Evolutionary conservation across 1,140 invertebrate species (phyloP), one percentile per base, ranked within the genome.

Genomic region (Heliconius eleuchia): DNA sequence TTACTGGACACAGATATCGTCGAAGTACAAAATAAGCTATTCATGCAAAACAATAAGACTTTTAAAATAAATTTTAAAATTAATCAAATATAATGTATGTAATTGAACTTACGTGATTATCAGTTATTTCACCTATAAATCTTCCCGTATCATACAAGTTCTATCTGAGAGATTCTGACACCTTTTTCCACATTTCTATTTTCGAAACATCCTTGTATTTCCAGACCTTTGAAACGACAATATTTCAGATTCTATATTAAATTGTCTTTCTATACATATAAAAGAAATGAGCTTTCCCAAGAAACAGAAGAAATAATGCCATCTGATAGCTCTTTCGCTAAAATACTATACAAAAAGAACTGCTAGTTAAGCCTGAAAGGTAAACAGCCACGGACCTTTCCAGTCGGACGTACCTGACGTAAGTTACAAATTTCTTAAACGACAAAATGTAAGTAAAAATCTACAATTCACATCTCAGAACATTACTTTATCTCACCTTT

Each of bases 401-500:
- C 37, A 74, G 71, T 30, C 27, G 30, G 60, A 27, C 46, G 73
- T 74, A 79, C 77, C 72, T 79, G 77, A 66, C 27, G 39, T 57
- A 50, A 74, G 70, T 77, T 23, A 80, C 79, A 80, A 80, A 80
- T 80, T 77, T 74, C 75, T 80, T 80, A 80, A 78, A 81, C 77
- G 78, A 76, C 77, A 74, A 34, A 78, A 76, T 57, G 80, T 79
- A 71, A 55, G 78, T 72, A 66, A 74, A 73, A 80, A 50, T 76
- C 76, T 76, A 81, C 78, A 80, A 80, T 80, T 78, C 76, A 76
- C 75, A 82, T 80, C 73, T 77, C 77, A 78, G 80, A 83, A 82
- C 81, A 85, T 85, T 83, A 84, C 76, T 83, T 84, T 81, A 85
- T 85, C 82, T 81, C 85, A 85, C 80, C 85, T 86, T 82, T 77